Conservation (phyloP, 2,113 vertebrate species). For the Clarias batrachus region DNA sequence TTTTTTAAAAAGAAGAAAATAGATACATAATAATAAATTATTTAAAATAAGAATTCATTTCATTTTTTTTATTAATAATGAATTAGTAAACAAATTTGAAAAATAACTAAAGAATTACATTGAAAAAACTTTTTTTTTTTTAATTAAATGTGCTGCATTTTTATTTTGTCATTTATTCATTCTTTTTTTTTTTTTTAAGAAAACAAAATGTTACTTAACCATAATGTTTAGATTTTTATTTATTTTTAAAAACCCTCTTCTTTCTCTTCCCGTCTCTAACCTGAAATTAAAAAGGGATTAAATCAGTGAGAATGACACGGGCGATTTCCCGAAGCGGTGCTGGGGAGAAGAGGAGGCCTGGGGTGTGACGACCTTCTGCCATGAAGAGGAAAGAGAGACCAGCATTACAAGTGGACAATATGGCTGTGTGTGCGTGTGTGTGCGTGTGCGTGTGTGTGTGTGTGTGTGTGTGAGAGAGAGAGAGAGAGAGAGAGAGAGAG, state of each 20-base stretch:
- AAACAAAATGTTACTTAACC: not conserved
- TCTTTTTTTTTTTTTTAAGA: not conserved
- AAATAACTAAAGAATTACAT: not conserved
- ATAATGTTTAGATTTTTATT: not conserved
- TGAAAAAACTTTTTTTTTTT: too few relatives aligned
- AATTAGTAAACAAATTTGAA: not conserved
- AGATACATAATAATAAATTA: too few relatives aligned
- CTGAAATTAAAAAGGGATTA: conserved; percentile 74
- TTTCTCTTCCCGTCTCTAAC: conserved; percentile 32
- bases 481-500: not conserved
- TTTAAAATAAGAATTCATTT: too few relatives aligned
- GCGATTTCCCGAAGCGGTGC: conserved; percentile 58
- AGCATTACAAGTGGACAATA: not conserved
- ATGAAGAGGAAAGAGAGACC: not conserved
- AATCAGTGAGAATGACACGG: conserved; percentile 54
- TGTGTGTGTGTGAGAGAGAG: not conserved
- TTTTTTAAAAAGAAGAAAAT: too few relatives aligned
- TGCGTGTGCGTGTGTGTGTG: not conserved
- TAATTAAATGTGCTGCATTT: not conserved
- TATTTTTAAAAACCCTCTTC: not conserved
- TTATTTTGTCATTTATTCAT: not conserved
- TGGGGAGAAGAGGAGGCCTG: not conserved
- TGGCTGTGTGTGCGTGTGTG: not conserved
- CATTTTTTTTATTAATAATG: too few relatives aligned
- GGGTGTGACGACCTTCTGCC: conserved; percentile 3